Evolutionary conservation across 1,140 invertebrate genomes (phyloP).

Genomic region (Coenobita brevimanus): DNA sequence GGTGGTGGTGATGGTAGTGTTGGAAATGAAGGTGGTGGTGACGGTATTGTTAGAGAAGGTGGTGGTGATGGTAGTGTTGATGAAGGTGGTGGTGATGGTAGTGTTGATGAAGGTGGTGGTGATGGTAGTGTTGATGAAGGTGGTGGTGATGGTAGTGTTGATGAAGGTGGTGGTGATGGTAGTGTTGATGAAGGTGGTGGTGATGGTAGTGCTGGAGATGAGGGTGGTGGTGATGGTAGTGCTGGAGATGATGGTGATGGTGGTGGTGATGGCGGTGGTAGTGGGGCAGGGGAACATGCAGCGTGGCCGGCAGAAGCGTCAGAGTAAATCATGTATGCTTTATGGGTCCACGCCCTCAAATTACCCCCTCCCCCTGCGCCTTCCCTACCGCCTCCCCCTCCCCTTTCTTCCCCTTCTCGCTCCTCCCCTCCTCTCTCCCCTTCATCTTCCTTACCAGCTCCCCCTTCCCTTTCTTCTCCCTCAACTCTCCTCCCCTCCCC

Average conservation of each 20-base stretch:
- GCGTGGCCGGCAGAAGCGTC: conserved; percentile 55
- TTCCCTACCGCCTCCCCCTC: neutral
- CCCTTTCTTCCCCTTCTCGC: neutral
- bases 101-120: neutral
- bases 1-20: too few relatives aligned
- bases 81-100: neutral
- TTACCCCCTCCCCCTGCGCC: conserved; percentile 35
- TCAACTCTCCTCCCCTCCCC: too few relatives aligned
- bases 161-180: neutral
- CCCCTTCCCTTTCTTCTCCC: too few relatives aligned
- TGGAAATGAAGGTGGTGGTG: neutral
- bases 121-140: neutral
- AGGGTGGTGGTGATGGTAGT: neutral
- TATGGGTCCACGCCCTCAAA: conserved; percentile 65
- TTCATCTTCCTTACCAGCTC: too few relatives aligned
- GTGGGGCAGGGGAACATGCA: conserved; percentile 48
- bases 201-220: neutral
- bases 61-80: neutral
- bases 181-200: neutral
- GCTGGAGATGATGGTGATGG: neutral
- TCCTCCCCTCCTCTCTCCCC: too few relatives aligned
- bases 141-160: neutral
- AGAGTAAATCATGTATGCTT: conserved; percentile 62
- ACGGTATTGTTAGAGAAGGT: neutral
- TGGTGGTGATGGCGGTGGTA: conserved; percentile 31